Evolutionary conservation across 2,888 invertebrate species (phyloP).

Genomic region (Mythimna impura): DNA sequence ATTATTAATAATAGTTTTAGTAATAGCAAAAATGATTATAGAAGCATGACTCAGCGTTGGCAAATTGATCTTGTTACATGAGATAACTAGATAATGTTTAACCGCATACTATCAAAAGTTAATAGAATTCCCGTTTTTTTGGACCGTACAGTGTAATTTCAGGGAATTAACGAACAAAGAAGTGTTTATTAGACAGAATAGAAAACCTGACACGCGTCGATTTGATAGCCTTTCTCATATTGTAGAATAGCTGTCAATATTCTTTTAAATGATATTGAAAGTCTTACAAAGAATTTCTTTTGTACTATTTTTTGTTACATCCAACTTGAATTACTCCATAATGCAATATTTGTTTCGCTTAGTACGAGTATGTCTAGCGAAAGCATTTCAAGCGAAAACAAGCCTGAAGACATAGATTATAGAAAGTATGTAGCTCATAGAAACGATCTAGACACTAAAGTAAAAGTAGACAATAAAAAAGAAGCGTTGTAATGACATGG

Average conservation of each 20-base stretch:
- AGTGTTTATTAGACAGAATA: neutral
- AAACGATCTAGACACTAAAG: slow-evolving; percentile 47
- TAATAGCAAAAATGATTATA: slow-evolving; percentile 46
- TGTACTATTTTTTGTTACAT: slow-evolving; percentile 33
- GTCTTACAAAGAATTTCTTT: neutral
- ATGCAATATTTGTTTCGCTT: slow-evolving; percentile 35
- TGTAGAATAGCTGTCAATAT: neutral
- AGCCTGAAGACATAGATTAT: slow-evolving; percentile 59
- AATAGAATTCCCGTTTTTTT: slow-evolving; percentile 29
- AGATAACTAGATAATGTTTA: slow-evolving; percentile 16
- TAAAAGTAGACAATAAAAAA: slow-evolving; percentile 52
- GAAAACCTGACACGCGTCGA: slow-evolving; percentile 18
- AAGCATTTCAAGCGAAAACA: slow-evolving; percentile 51
- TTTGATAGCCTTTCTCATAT: slow-evolving; percentile 7
- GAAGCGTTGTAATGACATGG: slow-evolving; percentile 33
- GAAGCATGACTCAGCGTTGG: slow-evolving; percentile 49
- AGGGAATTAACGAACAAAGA: slow-evolving; percentile 38
- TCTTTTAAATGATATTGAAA: neutral
- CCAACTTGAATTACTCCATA: slow-evolving; percentile 17
- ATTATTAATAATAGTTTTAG: slow-evolving; percentile 48
- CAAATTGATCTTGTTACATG: slow-evolving; percentile 48
- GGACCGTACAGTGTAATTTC: slow-evolving; percentile 19
- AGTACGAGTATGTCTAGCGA: slow-evolving; percentile 48
- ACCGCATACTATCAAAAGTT: slow-evolving; percentile 23
- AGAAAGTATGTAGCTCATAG: slow-evolving; percentile 50